A percentile compares a stretch with the other conserved stretches of the same genome.
phyloP scores from a whole-genome alignment of 2,113 vertebrate genomes.

The Corythornis madagascariensis region DNA sequence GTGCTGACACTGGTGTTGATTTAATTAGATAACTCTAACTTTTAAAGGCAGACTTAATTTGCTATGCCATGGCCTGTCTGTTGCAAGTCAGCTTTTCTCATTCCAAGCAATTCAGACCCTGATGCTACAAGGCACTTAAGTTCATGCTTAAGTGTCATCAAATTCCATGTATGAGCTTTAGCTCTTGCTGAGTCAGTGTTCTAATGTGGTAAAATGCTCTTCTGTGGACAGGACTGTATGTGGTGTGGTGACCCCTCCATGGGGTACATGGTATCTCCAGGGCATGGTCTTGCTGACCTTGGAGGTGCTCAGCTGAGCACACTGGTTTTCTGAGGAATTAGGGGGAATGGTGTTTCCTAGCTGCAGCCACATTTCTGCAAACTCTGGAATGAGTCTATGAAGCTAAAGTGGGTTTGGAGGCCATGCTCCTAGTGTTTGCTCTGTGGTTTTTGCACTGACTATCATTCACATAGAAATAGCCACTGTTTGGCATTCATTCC shows the following conservation, averaged over 20 bases:
- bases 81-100: not conserved
- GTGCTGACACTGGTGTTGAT: not conserved
- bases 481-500: not conserved
- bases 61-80: not conserved
- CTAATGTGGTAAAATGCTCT: not conserved
- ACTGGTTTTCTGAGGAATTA: not conserved
- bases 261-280: not conserved
- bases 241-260: accelerated
- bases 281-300: not conserved
- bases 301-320: not conserved
- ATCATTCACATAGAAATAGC: not conserved
- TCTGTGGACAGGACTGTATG: accelerated
- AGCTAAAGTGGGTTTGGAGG: not conserved
- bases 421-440: not conserved
- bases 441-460: not conserved
- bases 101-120: not conserved
- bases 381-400: not conserved
- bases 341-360: not conserved
- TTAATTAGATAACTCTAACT: not conserved
- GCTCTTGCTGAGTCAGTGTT: not conserved
- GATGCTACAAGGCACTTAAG: not conserved
- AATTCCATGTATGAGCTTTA: not conserved
- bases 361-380: not conserved
- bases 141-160: not conserved
- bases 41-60: not conserved